A percentile compares a stretch with the other conserved stretches of the same genome.
Evolutionary conservation across 2,797 vertebrate genomes (phyloP).

Genomic region (Synaphobranchus kaupii): DNA sequence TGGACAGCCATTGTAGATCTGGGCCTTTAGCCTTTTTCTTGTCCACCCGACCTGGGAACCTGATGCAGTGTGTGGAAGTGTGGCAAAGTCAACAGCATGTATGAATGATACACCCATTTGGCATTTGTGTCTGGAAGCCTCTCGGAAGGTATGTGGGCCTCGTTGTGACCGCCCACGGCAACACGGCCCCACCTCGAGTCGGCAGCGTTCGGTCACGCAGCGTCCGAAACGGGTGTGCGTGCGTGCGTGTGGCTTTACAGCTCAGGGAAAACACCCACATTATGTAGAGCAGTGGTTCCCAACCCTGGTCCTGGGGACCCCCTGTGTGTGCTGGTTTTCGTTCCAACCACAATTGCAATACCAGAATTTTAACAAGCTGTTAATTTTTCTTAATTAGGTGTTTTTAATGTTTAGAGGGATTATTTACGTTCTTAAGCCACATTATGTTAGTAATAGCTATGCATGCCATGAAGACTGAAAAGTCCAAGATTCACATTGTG

Average conservation of each 20-base stretch:
- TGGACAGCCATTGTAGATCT: neutral
- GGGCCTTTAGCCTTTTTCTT: neutral
- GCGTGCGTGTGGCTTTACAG: neutral
- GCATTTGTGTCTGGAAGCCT: neutral
- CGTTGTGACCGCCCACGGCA: neutral
- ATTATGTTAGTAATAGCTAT: no score
- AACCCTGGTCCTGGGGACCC: no score
- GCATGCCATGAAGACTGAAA: no score
- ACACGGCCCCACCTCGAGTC: neutral
- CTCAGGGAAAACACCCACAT: constrained; percentile 10
- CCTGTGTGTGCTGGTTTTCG: no score
- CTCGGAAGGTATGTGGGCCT: neutral
- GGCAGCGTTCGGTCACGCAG: neutral
- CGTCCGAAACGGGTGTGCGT: neutral
- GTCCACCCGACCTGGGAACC: neutral
- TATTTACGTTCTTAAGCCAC: no score
- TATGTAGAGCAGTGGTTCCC: neutral
- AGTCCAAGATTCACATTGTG: no score
- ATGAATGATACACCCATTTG: neutral
- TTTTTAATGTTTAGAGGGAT: no score
- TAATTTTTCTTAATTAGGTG: no score
- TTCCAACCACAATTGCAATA: no score
- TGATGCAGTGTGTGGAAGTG: neutral
- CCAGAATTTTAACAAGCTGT: no score
- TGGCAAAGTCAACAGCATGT: neutral